These are phyloP conservation scores for Patella pellucida DNA, from an alignment of 2,888 invertebrate species.

Conservation along the genomic window DNA sequence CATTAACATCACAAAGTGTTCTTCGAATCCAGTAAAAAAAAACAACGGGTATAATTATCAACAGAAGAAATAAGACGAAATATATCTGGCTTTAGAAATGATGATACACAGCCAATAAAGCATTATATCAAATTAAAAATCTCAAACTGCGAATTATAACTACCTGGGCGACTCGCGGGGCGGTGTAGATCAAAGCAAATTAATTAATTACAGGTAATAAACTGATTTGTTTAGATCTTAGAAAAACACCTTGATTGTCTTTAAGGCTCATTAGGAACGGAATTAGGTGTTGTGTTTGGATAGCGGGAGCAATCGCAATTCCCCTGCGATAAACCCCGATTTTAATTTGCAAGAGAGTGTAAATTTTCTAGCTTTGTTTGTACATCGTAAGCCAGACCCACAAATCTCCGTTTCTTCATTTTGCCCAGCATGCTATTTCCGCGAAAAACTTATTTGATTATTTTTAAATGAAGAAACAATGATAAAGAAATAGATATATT, in stretches of 20 bases:
- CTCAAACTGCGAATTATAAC: constrained; percentile 3
- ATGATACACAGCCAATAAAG: too few relatives aligned
- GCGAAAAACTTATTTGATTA: background rate
- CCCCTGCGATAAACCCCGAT: background rate
- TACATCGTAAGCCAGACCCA: background rate
- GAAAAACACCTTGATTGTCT: constrained; percentile 8
- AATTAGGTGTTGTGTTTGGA: background rate
- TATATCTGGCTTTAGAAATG: too few relatives aligned
- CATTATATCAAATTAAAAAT: too few relatives aligned
- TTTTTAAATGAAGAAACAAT: background rate
- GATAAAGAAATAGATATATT: too few relatives aligned
- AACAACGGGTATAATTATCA: too few relatives aligned
- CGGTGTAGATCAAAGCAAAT: background rate
- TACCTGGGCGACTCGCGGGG: background rate
- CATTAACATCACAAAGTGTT: too few relatives aligned
- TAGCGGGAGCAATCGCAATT: background rate
- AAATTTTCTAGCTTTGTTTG: constrained; percentile 3
- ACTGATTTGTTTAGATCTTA: constrained; percentile 10
- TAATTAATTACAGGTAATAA: constrained; percentile 11
- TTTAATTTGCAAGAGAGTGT: background rate
- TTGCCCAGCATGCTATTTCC: background rate
- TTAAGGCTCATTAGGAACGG: background rate
- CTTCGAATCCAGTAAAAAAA: too few relatives aligned
- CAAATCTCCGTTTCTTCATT: background rate
- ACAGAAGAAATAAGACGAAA: too few relatives aligned